Conservation (phyloP, 2,888 invertebrate species). For the Julus scanicus region DNA sequence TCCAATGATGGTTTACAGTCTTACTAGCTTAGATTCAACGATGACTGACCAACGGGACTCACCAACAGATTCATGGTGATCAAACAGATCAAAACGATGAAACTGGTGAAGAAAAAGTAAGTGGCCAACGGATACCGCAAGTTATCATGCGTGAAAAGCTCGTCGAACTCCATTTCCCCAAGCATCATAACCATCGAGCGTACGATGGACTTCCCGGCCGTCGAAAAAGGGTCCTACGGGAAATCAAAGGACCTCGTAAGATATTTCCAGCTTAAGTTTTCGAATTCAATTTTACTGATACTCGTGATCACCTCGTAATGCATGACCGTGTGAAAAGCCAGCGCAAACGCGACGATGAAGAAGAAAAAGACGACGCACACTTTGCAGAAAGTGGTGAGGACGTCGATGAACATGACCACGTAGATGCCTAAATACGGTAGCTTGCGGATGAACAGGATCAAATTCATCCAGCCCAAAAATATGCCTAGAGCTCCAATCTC, state of each 20-base stretch:
- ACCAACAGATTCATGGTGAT: slow-evolving; percentile 66
- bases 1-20: no score
- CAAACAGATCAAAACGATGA: slow-evolving; percentile 64
- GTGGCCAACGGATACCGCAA: slow-evolving; percentile 63
- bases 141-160: slow-evolving; percentile 63
- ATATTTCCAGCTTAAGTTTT: no score
- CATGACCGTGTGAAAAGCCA: slow-evolving; percentile 63
- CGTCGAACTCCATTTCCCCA: slow-evolving; percentile 65
- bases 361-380: slow-evolving; percentile 66
- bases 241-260: not conserved
- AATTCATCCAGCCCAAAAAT: slow-evolving; percentile 67
- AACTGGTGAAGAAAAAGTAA: slow-evolving; percentile 66
- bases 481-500: slow-evolving; percentile 67
- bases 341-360: slow-evolving; percentile 64
- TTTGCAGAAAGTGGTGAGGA: slow-evolving; percentile 65
- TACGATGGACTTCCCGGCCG: slow-evolving; percentile 62
- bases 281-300: no score
- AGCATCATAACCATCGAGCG: slow-evolving; percentile 67
- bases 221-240: slow-evolving; percentile 62
- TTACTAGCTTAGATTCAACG: no score
- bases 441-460: slow-evolving; percentile 65
- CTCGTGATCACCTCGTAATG: slow-evolving; percentile 61
- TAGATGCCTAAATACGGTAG: slow-evolving; percentile 66
- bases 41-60: no score
- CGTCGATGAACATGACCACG: slow-evolving; percentile 67